Base-by-base conservation (phyloP, 1,140 invertebrate species). In the Diuraphis noxia region DNA sequence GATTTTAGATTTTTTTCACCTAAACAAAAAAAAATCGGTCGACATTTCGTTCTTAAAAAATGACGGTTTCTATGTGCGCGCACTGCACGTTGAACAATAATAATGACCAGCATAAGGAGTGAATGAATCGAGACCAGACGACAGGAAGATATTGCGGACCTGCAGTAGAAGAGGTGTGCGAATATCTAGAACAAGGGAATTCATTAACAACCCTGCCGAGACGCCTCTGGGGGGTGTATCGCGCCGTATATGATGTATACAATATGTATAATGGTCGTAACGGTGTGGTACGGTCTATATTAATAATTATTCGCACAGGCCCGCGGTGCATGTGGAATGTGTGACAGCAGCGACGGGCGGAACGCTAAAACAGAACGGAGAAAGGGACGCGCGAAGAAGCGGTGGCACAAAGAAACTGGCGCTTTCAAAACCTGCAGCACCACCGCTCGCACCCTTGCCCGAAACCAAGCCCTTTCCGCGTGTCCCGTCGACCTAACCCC, bases 361-460 rank as follows among this genome's bases (percentile, higher is more conserved):
- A 89, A 89, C 52, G 40, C 23, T n/a, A 79, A 79, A 90, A 77
- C 23, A 49, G 72, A 90, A 91, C 77, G 89, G 89, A 38, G 38
- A 90, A 43, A 46, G 89, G 89, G 72, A 91, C n/a, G 72, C 43
- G 43, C 43, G 77, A 82, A 81, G 89, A 91, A 91, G 89, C 72
- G 77, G 63, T 25, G 89, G 89, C 89, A 91, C 89, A 91, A 91
- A 91, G 89, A 91, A 91, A 82, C 89, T 38, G 89, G 34, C 72
- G 77, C 30, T 46, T 91, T 91, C 56, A 25, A 81, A 49, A 36
- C 34, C 43, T 34, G 36, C 17, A 77, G 9, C n/a, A 10, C 88
- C 30, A 5, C 25, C 25, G 8, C 46, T 1, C 40, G 7, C 30
- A 21, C 6, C n/a, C 25, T 1, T 2, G 0, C 21, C 23, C 36